Conservation (phyloP, 2,888 invertebrate genomes). For the Athalia rosae region DNA sequence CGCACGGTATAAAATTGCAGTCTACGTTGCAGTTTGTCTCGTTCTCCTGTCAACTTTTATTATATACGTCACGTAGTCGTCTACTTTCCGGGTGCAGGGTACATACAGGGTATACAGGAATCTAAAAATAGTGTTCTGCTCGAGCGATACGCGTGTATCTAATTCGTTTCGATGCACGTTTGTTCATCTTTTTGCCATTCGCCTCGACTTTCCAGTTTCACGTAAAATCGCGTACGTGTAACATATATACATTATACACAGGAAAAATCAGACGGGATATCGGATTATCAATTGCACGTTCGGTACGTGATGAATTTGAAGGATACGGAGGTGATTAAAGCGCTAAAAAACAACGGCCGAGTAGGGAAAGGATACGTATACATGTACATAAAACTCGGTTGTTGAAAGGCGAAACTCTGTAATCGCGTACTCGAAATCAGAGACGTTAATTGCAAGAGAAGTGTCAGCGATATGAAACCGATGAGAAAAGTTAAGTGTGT, state of each 20-base stretch:
- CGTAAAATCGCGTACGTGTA: too few relatives aligned
- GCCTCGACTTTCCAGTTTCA: too few relatives aligned
- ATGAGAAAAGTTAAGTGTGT: not conserved
- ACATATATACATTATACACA: too few relatives aligned
- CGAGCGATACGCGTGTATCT: too few relatives aligned
- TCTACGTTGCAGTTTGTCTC: not conserved
- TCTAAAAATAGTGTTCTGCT: too few relatives aligned
- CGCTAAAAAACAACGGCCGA: not conserved
- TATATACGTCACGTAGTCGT: not conserved
- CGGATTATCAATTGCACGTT: too few relatives aligned
- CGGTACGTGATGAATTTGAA: too few relatives aligned
- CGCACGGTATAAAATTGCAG: conserved; percentile 28
- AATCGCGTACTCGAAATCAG: conserved; percentile 23
- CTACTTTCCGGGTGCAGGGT: not conserved
- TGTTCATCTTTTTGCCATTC: too few relatives aligned
- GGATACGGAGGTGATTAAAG: not conserved
- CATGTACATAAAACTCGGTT: not conserved
- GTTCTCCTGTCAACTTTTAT: not conserved
- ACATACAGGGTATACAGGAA: too few relatives aligned
- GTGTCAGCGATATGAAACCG: conserved; percentile 12
- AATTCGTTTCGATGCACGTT: too few relatives aligned
- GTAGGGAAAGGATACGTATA: not conserved
- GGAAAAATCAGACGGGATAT: too few relatives aligned
- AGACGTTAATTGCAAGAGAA: conserved; percentile 34
- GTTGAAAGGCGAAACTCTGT: not conserved